Conservation (phyloP, 2,113 vertebrate species). For the Hydrolagus affinis region DNA sequence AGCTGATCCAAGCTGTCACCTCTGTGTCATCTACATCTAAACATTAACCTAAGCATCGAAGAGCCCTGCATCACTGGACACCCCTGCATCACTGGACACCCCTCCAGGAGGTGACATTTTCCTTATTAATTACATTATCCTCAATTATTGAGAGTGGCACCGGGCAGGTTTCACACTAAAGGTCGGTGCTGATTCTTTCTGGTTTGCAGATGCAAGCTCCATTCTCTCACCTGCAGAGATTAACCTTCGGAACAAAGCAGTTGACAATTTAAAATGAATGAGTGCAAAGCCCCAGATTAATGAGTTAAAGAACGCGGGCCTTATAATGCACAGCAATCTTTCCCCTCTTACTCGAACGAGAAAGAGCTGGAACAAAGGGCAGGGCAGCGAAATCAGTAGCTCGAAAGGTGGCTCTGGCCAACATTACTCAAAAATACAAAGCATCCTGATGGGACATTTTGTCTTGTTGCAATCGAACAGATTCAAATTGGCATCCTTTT, state of each 20-base stretch:
- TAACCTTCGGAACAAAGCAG: slow-evolving; percentile 16
- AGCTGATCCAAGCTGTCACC: too few species aligned
- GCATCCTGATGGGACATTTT: slow-evolving; percentile 9
- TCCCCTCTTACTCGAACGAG: background rate
- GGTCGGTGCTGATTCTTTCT: background rate
- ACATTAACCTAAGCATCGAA: too few species aligned
- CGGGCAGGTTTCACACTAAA: background rate
- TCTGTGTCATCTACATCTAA: too few species aligned
- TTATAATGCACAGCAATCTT: slow-evolving; percentile 28
- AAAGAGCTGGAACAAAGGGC: background rate
- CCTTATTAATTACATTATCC: too few species aligned
- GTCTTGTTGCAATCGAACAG: slow-evolving; percentile 18
- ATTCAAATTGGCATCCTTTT: slow-evolving; percentile 28
- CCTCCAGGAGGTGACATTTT: background rate
- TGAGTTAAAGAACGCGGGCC: slow-evolving; percentile 19
- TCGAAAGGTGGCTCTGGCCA: background rate
- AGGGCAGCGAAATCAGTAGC: background rate
- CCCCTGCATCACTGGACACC: background rate
- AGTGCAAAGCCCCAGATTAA: slow-evolving; percentile 32
- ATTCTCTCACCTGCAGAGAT: background rate
- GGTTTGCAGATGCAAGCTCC: background rate
- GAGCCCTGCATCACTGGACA: too few species aligned
- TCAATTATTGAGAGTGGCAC: background rate
- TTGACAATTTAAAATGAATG: slow-evolving; percentile 34
- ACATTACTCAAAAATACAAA: slow-evolving; percentile 30